phyloP scores from a whole-genome alignment of 2,888 invertebrate genomes.

The Oscheius sp. region DNA sequence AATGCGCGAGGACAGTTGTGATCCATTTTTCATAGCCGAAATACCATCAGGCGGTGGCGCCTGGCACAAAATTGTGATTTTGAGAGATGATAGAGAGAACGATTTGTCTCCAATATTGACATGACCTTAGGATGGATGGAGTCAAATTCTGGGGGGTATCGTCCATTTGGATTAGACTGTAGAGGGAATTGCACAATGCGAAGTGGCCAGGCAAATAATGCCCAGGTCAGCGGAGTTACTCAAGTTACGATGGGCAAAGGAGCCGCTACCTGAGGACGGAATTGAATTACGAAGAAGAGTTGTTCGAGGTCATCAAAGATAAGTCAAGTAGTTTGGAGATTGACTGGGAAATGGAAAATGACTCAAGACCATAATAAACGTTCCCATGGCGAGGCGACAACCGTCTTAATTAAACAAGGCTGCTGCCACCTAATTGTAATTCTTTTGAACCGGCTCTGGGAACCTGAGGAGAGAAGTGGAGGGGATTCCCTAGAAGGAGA shows the following conservation, averaged over 20 bases:
- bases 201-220: conserved; percentile 22
- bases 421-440: too few relatives aligned
- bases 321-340: too few relatives aligned
- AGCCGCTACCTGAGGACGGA: conserved; percentile 18
- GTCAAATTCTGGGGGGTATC: conserved; percentile 6
- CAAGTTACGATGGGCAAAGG: conserved; percentile 22
- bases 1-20: conserved; percentile 25
- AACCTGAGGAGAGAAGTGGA: too few relatives aligned
- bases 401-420: too few relatives aligned
- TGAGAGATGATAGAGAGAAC: not conserved
- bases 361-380: too few relatives aligned
- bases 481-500: too few relatives aligned
- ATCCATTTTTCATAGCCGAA: conserved; percentile 4
- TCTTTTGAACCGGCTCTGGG: too few relatives aligned
- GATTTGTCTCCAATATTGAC: conserved; percentile 12
- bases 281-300: conserved; percentile 4
- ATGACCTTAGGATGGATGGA: conserved; percentile 3
- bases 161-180: conserved; percentile 19
- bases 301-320: conserved; percentile 20
- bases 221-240: conserved; percentile 26
- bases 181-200: conserved; percentile 28
- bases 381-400: too few relatives aligned
- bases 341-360: too few relatives aligned
- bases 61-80: conserved; percentile 18
- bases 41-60: conserved; percentile 27